These are phyloP conservation scores for Melipona quadrifasciata DNA, from an alignment of 1,140 invertebrate genomes.

Conservation along the genomic window DNA sequence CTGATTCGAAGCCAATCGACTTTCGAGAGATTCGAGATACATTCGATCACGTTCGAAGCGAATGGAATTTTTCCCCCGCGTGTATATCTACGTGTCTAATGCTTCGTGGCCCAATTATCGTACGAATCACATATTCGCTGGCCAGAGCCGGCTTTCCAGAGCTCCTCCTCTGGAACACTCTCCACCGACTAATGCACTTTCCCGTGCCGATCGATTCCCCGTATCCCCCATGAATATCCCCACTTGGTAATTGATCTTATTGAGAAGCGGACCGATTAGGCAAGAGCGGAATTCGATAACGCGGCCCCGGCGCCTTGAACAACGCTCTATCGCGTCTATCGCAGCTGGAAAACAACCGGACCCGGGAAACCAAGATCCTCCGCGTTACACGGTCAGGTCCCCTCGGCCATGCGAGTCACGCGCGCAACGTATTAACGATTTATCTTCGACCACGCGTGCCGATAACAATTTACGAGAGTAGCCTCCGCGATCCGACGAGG, in stretches of 20 bases:
- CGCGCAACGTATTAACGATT: conserved; percentile 62
- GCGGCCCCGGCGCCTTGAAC: not conserved
- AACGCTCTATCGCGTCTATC: not conserved
- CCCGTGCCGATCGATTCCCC: not conserved
- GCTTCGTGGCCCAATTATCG: too few relatives aligned
- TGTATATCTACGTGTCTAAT: too few relatives aligned
- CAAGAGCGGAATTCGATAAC: conserved; percentile 31
- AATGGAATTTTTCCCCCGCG: too few relatives aligned
- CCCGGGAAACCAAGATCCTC: conserved; percentile 39
- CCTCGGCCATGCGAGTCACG: conserved; percentile 46
- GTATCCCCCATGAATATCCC: not conserved
- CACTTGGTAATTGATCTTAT: conserved; percentile 11
- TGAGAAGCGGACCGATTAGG: conserved; percentile 11
- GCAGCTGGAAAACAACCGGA: conserved; percentile 42
- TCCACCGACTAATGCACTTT: not conserved
- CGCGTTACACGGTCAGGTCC: not conserved
- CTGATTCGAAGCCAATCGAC: too few relatives aligned
- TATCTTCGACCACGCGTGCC: conserved; percentile 51
- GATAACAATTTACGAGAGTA: conserved; percentile 62
- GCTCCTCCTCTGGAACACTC: not conserved
- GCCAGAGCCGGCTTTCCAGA: too few relatives aligned
- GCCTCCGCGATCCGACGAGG: too few relatives aligned
- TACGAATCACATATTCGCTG: not conserved
- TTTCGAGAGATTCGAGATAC: too few relatives aligned
- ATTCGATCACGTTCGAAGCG: too few relatives aligned